These are phyloP conservation scores for Corythornis madagascariensis DNA, from an alignment of 2,113 vertebrate species.

Conservation along the genomic window DNA sequence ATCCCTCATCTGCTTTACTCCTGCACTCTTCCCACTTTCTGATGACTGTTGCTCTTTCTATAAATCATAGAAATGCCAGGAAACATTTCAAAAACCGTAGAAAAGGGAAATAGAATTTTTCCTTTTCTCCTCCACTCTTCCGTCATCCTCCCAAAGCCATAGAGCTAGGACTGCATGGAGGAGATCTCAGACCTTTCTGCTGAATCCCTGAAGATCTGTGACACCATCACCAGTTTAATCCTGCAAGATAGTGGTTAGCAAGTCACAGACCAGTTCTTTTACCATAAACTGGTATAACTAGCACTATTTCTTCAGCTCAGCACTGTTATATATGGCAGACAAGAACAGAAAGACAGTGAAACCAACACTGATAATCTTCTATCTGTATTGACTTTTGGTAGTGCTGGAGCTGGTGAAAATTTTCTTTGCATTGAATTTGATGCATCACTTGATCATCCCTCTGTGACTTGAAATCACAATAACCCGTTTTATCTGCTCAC, in stretches of 20 bases:
- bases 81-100: conserved; percentile 7
- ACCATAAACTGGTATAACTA: neutral
- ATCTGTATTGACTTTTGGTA: neutral
- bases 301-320: neutral
- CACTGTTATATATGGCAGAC: neutral
- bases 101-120: conserved; percentile 8
- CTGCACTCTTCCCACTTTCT: conserved; percentile 2
- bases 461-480: neutral
- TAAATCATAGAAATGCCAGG: conserved; percentile 35
- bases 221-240: neutral
- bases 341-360: neutral
- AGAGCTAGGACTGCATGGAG: neutral
- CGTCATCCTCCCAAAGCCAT: neutral
- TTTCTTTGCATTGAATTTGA: neutral
- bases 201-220: neutral
- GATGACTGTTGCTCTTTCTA: conserved; percentile 18
- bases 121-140: neutral
- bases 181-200: neutral
- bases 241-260: neutral
- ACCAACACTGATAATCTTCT: neutral
- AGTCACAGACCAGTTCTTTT: neutral
- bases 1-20: neutral
- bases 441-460: neutral
- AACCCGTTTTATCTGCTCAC: neutral
- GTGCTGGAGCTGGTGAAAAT: neutral